These are phyloP conservation scores for Candidula unifasciata DNA, from an alignment of 2,888 invertebrate genomes.

Conservation along the genomic window DNA sequence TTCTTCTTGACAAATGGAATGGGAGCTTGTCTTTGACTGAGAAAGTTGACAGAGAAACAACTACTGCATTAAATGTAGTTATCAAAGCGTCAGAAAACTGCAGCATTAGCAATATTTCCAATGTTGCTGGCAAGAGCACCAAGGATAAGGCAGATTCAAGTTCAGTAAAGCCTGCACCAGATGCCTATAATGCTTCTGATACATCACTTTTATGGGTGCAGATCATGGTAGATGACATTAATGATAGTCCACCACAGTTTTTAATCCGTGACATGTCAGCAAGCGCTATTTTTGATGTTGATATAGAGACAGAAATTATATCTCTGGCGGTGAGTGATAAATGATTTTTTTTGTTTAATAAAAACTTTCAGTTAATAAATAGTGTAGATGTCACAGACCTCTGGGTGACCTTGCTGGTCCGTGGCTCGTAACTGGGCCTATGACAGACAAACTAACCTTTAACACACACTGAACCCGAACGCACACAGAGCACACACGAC, in stretches of 20 bases:
- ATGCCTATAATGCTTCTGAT: constrained; percentile 56
- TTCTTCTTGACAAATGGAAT: constrained; percentile 55
- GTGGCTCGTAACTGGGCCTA: no score
- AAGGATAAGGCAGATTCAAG: not conserved
- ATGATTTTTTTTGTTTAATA: not conserved
- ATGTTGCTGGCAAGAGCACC: not conserved
- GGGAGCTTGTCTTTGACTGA: constrained; percentile 55
- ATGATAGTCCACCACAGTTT: constrained; percentile 93
- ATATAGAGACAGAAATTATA: constrained; percentile 85
- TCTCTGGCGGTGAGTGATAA: constrained; percentile 48
- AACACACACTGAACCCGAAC: no score
- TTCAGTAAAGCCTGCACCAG: constrained; percentile 20
- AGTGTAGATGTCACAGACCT: no score
- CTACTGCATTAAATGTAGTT: constrained; percentile 56
- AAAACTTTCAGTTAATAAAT: not conserved
- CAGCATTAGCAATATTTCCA: constrained; percentile 42
- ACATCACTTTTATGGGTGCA: constrained; percentile 65
- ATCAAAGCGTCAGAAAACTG: constrained; percentile 67
- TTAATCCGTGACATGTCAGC: constrained; percentile 89
- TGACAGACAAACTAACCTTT: no score
- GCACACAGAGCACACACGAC: no score
- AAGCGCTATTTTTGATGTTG: constrained; percentile 94
- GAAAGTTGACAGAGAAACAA: constrained; percentile 65
- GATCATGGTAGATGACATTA: constrained; percentile 86
- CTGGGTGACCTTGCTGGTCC: no score